These are phyloP conservation scores for Ictidomys tridecemlineatus DNA, from an alignment of 2,113 vertebrate genomes.

Conservation along the genomic window DNA sequence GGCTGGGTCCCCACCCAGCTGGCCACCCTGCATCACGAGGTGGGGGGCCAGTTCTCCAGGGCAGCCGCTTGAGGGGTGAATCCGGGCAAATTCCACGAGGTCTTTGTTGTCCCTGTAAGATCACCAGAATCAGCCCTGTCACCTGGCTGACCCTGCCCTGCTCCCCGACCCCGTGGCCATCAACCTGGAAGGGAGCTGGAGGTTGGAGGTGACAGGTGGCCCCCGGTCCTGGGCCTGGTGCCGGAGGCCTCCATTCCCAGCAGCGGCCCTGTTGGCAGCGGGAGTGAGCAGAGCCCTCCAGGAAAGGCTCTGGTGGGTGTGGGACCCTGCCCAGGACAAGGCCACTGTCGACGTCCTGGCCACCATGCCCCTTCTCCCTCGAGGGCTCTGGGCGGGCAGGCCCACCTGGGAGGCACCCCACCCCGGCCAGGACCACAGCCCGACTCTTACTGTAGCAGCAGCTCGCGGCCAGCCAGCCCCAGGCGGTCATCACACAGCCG, in stretches of 20 bases:
- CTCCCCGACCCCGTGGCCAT: background rate
- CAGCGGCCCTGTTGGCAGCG: rapidly evolving
- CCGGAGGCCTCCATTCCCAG: background rate
- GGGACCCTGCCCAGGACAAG: rapidly evolving
- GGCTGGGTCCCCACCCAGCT: slow-evolving; percentile 91
- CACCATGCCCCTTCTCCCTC: background rate
- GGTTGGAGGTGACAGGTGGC: background rate
- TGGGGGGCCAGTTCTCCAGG: slow-evolving; percentile 95
- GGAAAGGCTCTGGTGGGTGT: rapidly evolving
- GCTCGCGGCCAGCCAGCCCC: slow-evolving; percentile 91
- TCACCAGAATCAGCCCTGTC: background rate
- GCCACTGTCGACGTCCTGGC: background rate
- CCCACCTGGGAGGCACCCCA: rapidly evolving
- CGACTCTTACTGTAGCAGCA: slow-evolving; percentile 92
- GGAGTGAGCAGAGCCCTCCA: background rate
- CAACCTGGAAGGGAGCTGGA: rapidly evolving
- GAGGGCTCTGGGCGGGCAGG: rapidly evolving
- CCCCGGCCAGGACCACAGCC: too few relatives aligned
- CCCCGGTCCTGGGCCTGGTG: background rate
- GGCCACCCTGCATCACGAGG: slow-evolving; percentile 95
- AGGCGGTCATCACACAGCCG: slow-evolving; percentile 94
- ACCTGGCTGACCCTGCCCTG: rapidly evolving
- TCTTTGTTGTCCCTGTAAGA: slow-evolving; percentile 95
- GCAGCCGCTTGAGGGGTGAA: slow-evolving; percentile 94
- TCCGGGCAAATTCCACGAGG: slow-evolving; percentile 95